Evolutionary conservation across 2,888 invertebrate genomes (phyloP).

Genomic region (Aporophyla lueneburgensis): DNA sequence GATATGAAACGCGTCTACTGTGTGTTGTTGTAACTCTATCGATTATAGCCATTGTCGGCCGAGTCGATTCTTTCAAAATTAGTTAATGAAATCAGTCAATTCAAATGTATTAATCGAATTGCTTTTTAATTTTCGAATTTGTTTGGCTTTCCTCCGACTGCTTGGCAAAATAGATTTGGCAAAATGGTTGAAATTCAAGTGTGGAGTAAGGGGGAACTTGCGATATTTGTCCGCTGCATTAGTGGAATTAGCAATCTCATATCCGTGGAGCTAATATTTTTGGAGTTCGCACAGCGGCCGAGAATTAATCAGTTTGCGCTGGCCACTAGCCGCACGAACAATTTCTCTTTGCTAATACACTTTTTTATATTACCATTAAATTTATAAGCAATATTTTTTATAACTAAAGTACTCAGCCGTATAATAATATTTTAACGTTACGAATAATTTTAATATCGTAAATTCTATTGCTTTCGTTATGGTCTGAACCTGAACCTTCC

Average conservation of each 20-base stretch:
- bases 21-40: slow-evolving; percentile 49
- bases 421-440: slow-evolving; percentile 43
- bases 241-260: slow-evolving; percentile 90
- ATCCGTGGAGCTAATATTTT: slow-evolving; percentile 87
- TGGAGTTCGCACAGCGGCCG: slow-evolving; percentile 83
- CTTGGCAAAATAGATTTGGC: slow-evolving; percentile 69
- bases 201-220: slow-evolving; percentile 79
- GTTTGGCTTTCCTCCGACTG: slow-evolving; percentile 55
- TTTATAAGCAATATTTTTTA: slow-evolving; percentile 57
- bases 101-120: slow-evolving; percentile 41
- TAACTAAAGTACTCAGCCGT: slow-evolving; percentile 24
- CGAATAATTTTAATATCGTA: slow-evolving; percentile 20
- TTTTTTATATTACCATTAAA: slow-evolving; percentile 53
- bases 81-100: slow-evolving; percentile 19
- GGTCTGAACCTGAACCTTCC: slow-evolving; percentile 5
- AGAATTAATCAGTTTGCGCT: slow-evolving; percentile 88
- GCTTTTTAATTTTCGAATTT: slow-evolving; percentile 59
- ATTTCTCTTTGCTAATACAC: slow-evolving; percentile 68
- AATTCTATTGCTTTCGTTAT: slow-evolving; percentile 23
- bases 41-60: slow-evolving; percentile 65
- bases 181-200: slow-evolving; percentile 78
- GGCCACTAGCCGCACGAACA: slow-evolving; percentile 75
- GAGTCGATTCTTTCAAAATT: slow-evolving; percentile 8
- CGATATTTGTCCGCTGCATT: slow-evolving; percentile 89
- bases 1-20: slow-evolving; percentile 16